Percentiles rank a stretch among this genome's conserved stretches.
Evolutionary conservation across 2,113 vertebrate species (phyloP).

Genomic region (Hylia prasina): DNA sequence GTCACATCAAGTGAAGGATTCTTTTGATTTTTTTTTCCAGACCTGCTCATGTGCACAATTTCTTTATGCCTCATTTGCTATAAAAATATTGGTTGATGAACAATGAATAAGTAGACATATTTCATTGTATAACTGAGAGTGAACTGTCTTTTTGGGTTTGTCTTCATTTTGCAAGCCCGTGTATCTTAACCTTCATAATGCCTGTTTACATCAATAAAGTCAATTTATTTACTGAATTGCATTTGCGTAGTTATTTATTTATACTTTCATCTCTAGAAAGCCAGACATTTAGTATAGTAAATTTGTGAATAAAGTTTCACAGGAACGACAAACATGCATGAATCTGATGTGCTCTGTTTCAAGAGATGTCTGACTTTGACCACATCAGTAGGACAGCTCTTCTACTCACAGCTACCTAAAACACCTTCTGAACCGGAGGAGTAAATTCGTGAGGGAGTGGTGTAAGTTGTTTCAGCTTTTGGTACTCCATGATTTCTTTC

Average conservation of each 20-base stretch:
- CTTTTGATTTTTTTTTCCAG: neutral
- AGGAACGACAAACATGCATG: neutral
- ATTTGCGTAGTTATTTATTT: neutral
- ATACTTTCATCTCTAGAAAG: neutral
- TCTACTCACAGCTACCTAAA: neutral
- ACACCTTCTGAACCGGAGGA: neutral
- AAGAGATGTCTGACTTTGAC: neutral
- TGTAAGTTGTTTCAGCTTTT: neutral
- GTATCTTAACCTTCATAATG: neutral
- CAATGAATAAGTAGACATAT: constrained; percentile 28
- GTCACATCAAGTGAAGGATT: neutral
- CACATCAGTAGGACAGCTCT: neutral
- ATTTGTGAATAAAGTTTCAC: neutral
- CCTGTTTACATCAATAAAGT: neutral
- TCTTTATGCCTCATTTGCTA: constrained; percentile 29
- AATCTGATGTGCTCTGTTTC: neutral
- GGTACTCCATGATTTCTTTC: neutral
- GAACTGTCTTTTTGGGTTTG: neutral
- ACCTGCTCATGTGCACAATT: neutral
- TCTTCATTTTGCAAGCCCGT: neutral
- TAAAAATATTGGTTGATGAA: constrained; percentile 43
- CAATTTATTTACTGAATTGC: neutral
- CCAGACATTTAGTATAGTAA: neutral
- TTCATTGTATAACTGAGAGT: neutral
- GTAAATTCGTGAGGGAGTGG: neutral